phyloP scores from a whole-genome alignment of 2,888 invertebrate genomes.

The Tinea trinotella region DNA sequence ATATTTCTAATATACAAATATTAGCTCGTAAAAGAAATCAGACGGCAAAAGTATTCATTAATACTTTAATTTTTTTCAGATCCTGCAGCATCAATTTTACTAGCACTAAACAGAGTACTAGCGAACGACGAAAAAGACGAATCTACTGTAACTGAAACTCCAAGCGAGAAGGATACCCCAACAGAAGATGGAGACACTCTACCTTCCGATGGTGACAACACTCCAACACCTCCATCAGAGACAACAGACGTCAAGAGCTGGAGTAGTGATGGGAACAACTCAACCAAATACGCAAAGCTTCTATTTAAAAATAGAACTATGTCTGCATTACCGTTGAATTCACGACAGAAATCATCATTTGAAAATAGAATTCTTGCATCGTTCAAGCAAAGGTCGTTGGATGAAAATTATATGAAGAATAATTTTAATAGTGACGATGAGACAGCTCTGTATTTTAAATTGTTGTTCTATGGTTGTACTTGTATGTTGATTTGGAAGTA shows the following conservation, averaged over 20 bases:
- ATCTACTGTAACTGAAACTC: background rate
- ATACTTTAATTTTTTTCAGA: slow-evolving; percentile 37
- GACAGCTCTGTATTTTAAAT: slow-evolving; percentile 81
- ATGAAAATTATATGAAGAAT: slow-evolving; percentile 57
- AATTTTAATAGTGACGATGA: slow-evolving; percentile 64
- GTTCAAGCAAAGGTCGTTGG: slow-evolving; percentile 52
- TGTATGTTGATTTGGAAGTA: slow-evolving; percentile 90
- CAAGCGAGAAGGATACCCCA: slow-evolving; percentile 23
- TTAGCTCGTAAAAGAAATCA: too few species aligned
- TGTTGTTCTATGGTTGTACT: slow-evolving; percentile 85
- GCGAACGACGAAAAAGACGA: slow-evolving; percentile 31
- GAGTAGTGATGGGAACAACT: slow-evolving; percentile 42
- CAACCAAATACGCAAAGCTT: slow-evolving; percentile 55
- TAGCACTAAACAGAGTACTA: slow-evolving; percentile 45
- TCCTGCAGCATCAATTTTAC: slow-evolving; percentile 48
- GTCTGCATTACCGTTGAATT: slow-evolving; percentile 52
- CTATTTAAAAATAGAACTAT: slow-evolving; percentile 59
- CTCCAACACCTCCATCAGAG: slow-evolving; percentile 43
- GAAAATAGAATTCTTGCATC: slow-evolving; percentile 54
- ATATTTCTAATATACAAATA: too few species aligned
- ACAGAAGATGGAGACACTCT: background rate
- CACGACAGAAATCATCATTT: slow-evolving; percentile 42
- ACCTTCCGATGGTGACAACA: slow-evolving; percentile 43
- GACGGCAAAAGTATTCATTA: too few species aligned
- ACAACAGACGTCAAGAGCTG: slow-evolving; percentile 45